These are phyloP conservation scores for Phaonia tiefii DNA, from an alignment of 2,888 invertebrate genomes.

Conservation along the genomic window DNA sequence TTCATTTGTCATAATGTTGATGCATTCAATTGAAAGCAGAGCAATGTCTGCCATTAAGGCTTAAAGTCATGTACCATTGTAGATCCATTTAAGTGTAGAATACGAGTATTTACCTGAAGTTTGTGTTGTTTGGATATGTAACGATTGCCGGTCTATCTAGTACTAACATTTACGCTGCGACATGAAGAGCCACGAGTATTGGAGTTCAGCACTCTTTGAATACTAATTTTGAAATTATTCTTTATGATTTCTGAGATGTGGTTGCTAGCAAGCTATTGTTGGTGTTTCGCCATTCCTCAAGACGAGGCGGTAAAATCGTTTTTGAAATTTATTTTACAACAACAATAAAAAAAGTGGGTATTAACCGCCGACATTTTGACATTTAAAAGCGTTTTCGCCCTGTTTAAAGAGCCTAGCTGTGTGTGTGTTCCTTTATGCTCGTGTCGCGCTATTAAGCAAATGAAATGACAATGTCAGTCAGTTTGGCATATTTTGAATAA, in stretches of 20 bases:
- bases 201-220: conserved; percentile 59
- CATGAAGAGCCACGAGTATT: conserved; percentile 58
- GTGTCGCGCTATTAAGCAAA: conserved; percentile 66
- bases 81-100: conserved; percentile 46
- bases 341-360: conserved; percentile 1
- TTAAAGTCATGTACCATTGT: conserved; percentile 61
- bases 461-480: conserved; percentile 66
- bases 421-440: conserved; percentile 14
- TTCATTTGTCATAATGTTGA: conserved; percentile 29
- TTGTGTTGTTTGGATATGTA: not conserved
- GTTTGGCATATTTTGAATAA: conserved; percentile 67
- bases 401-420: too few relatives aligned
- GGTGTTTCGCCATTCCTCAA: conserved; percentile 43
- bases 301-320: conserved; percentile 66
- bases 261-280: not conserved
- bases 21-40: conserved; percentile 60
- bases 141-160: too few relatives aligned
- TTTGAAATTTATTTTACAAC: conserved; percentile 45
- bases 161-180: too few relatives aligned
- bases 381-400: conserved; percentile 44
- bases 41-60: conserved; percentile 64
- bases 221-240: conserved; percentile 66
- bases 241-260: conserved; percentile 57
- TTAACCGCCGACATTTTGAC: conserved; percentile 62
- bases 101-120: not conserved